Base-by-base conservation (phyloP, 2,113 vertebrate species). In the Girardinichthys multiradiatus region DNA sequence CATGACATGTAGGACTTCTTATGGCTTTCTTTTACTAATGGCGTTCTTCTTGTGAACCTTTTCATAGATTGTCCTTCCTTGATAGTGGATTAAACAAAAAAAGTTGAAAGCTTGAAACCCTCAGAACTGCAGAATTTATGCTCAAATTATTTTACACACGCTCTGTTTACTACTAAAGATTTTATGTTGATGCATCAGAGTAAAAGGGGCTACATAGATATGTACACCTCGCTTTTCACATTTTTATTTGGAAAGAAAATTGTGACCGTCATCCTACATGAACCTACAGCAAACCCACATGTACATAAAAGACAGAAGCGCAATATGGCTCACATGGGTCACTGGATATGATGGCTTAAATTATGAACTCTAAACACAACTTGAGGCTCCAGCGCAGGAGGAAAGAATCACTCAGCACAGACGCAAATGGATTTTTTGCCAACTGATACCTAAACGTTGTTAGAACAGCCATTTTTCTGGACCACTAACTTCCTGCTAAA, bases 351-450 rank as follows among this genome's bases (percentile, higher is more conserved):
- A 68, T 70, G 67, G 67, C 68, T 77, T 67, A 81, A 89, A 74
- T 85, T 73, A 83, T 75, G 83, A 88, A 66, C 74, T 68, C 71
- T 68, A 58, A 78, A 80, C 65, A 68, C 69, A 66, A 60, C 69
- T 58, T 10, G 19, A 77, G 80, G 62, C 64, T 72, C 76, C 57
- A 62, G 69, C 69, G 42, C 67, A 89, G 83, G 77, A 89, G 90
- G 90, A 91, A 90, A 83, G 76, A 77, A 87, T 92, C 92, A 87
- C 80, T 91, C 92, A 86, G 82, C 90, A 24, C 77, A 42, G 27
- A 87, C 76, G 89, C 90, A 92, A 90, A 91, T 86, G 80, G 80
- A 84, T 86, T 74, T 85, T 54, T 87, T 66, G 69, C 76, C 63
- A 77, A 72, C 79, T 81, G 87, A 85, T 76, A 54, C 79, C 76